Evolutionary conservation across 2,888 invertebrate species (phyloP).

Genomic region (Drosophila diplacantha): DNA sequence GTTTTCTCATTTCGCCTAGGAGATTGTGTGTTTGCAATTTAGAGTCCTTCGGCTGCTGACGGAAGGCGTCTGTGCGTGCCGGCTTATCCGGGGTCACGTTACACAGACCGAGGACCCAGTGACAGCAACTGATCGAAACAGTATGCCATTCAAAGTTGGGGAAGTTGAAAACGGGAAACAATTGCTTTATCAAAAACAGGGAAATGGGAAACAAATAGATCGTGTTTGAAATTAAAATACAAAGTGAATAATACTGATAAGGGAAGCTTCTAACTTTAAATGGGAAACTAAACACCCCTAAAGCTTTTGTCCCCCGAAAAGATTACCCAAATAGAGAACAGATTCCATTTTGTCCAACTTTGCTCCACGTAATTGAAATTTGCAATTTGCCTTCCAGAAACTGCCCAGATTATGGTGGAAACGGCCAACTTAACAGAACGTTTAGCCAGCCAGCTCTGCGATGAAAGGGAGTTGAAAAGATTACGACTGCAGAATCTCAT

Average conservation of each 20-base stretch:
- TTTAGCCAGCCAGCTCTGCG: slow-evolving; percentile 5
- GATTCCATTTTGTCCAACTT: not conserved
- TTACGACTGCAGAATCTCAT: slow-evolving; percentile 18
- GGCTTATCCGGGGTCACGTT: slow-evolving; percentile 53
- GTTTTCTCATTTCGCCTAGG: slow-evolving; percentile 19
- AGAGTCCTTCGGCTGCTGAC: slow-evolving; percentile 67
- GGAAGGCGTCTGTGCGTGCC: slow-evolving; percentile 67
- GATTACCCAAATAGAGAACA: not conserved
- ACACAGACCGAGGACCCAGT: not conserved
- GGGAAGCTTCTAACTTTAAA: not conserved
- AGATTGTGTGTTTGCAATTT: slow-evolving; percentile 55
- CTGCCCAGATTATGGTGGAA: slow-evolving; percentile 7
- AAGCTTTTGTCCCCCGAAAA: not conserved
- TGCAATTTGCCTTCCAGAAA: slow-evolving; percentile 2
- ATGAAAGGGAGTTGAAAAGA: slow-evolving; percentile 22
- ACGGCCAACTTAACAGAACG: slow-evolving; percentile 7
- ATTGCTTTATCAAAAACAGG: slow-evolving; percentile 1
- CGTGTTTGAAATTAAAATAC: not conserved
- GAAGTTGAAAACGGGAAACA: not conserved
- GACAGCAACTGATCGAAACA: slow-evolving; percentile 13
- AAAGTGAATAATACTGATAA: not conserved
- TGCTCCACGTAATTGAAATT: slow-evolving; percentile 3
- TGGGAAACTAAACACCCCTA: not conserved
- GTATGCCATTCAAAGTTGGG: not conserved
- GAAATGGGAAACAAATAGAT: not conserved